These are phyloP conservation scores for Pollicipes pollicipes DNA, from an alignment of 1,140 invertebrate species.

Conservation along the genomic window DNA sequence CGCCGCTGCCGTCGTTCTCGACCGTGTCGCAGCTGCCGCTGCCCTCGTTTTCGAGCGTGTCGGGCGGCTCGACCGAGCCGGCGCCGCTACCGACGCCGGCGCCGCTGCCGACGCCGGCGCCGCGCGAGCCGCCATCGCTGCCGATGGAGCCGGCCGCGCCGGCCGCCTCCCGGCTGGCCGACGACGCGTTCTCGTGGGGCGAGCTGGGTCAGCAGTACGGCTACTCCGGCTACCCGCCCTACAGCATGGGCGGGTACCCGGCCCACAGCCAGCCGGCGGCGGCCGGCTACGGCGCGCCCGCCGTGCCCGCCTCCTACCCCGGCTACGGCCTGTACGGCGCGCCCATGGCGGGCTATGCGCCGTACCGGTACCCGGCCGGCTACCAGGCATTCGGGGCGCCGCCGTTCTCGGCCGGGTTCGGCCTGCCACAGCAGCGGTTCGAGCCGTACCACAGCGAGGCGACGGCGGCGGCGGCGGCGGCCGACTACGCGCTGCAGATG, in stretches of 20 bases:
- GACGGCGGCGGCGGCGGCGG: too few relatives aligned
- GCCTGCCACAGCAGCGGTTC: neutral
- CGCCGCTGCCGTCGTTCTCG: neutral
- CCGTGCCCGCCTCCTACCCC: slow-evolving; percentile 8
- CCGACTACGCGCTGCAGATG: neutral
- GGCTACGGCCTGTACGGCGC: slow-evolving; percentile 6
- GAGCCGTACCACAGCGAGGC: neutral
- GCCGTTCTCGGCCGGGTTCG: too few relatives aligned
- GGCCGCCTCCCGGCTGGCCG: slow-evolving; percentile 18
- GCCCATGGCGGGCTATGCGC: neutral
- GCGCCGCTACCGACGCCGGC: neutral
- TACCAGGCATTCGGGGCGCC: neutral
- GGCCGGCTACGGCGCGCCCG: slow-evolving; percentile 9
- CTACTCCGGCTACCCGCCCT: slow-evolving; percentile 18
- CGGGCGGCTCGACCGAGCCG: neutral
- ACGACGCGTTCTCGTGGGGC: slow-evolving; percentile 20
- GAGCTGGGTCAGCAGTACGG: slow-evolving; percentile 16
- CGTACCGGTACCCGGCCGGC: slow-evolving; percentile 6
- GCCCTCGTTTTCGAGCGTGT: slow-evolving; percentile 12
- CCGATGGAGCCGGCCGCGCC: neutral
- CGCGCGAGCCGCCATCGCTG: too few relatives aligned
- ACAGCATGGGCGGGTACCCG: neutral
- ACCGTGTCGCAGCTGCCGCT: slow-evolving; percentile 18
- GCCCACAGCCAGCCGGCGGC: slow-evolving; percentile 4
- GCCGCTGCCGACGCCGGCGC: too few relatives aligned